These are phyloP conservation scores for Mesoclemmys tuberculata DNA, from an alignment of 2,113 vertebrate genomes.

Conservation along the genomic window DNA sequence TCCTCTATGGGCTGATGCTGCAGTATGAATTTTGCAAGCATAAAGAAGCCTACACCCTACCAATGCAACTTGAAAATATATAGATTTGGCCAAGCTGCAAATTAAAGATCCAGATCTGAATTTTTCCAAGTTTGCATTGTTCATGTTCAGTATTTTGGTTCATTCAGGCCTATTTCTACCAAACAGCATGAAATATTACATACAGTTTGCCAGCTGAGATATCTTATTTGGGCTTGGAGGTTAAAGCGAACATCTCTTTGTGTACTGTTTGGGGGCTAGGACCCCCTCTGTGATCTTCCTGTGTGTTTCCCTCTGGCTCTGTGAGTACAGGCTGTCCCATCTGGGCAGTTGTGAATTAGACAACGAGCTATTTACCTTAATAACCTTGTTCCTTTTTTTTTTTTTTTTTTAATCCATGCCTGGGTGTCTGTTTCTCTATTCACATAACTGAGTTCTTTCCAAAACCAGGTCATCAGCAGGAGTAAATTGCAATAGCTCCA, in stretches of 20 bases:
- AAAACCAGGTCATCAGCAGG: background rate
- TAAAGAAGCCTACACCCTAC: background rate
- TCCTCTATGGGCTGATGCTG: background rate
- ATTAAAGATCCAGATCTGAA: background rate
- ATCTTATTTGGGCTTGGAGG: background rate
- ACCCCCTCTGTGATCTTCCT: background rate
- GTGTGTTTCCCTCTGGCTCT: background rate
- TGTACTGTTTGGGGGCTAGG: background rate
- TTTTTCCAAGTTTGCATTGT: background rate
- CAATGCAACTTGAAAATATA: background rate
- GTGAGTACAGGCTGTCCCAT: background rate
- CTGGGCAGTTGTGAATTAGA: background rate
- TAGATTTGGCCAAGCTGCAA: background rate
- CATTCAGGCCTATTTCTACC: background rate
- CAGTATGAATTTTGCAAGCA: background rate
- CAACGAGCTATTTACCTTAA: background rate
- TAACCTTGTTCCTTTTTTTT: background rate
- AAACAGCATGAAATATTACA: background rate
- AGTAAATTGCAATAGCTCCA: background rate
- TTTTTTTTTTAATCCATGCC: background rate
- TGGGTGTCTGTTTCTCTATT: background rate
- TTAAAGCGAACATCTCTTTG: background rate
- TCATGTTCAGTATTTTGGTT: background rate
- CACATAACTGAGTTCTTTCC: background rate
- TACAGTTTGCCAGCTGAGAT: background rate